These are phyloP conservation scores for Tor tambroides DNA, from an alignment of 2,113 vertebrate genomes.

Conservation along the genomic window DNA sequence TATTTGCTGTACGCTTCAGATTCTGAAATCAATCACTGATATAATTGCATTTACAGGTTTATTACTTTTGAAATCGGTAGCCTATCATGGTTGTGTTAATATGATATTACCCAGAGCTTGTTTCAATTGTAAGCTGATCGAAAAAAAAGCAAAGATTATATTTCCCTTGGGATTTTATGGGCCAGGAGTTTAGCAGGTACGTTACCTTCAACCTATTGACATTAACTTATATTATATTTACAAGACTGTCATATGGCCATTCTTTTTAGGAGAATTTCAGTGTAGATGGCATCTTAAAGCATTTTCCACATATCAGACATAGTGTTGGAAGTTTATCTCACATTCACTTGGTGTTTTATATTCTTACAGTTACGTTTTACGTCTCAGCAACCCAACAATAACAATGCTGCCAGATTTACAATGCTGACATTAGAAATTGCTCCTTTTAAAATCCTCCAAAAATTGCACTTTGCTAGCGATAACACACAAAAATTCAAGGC, in stretches of 20 bases:
- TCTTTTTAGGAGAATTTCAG: conserved; percentile 42
- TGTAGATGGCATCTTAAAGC: conserved; percentile 43
- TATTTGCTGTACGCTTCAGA: conserved; percentile 61
- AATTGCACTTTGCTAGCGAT: conserved; percentile 8
- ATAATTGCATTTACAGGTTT: conserved; percentile 76
- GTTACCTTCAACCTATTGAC: conserved; percentile 62
- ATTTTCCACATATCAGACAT: conserved; percentile 24
- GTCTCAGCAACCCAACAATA: not conserved
- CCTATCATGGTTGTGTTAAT: conserved; percentile 71
- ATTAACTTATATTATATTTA: conserved; percentile 53
- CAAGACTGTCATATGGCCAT: conserved; percentile 40
- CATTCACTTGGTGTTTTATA: not conserved
- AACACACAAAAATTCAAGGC: not conserved
- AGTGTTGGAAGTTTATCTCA: not conserved
- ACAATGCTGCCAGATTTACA: conserved; percentile 8
- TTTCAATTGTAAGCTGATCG: conserved; percentile 67
- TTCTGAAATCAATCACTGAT: conserved; percentile 68
- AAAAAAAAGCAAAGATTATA: conserved; percentile 72
- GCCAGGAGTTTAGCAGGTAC: conserved; percentile 34
- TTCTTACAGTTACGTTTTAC: not conserved
- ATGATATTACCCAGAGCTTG: conserved; percentile 69
- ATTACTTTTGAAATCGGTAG: conserved; percentile 73
- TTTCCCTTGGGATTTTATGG: conserved; percentile 69
- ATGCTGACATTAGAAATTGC: not conserved
- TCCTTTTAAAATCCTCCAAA: not conserved